These are phyloP conservation scores for Malurus cyaneus DNA, from an alignment of 2,113 vertebrate genomes.

Conservation along the genomic window DNA sequence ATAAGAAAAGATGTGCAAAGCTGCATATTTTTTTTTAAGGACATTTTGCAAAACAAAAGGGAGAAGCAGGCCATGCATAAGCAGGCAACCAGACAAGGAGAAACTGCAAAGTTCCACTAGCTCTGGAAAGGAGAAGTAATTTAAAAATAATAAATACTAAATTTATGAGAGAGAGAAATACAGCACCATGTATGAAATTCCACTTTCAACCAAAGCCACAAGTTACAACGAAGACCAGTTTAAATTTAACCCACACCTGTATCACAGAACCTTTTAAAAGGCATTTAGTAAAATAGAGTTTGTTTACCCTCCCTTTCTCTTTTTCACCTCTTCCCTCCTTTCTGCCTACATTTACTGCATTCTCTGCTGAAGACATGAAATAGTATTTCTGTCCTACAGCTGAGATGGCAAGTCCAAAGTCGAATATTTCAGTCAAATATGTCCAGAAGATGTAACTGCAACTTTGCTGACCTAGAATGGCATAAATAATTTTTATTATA, in stretches of 20 bases:
- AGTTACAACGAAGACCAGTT: neutral
- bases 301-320: neutral
- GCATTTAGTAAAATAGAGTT: neutral
- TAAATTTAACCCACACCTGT: neutral
- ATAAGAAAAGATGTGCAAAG: neutral
- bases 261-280: neutral
- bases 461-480: neutral
- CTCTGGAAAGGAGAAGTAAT: neutral
- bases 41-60: neutral
- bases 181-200: neutral
- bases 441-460: neutral
- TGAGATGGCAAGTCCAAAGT: neutral
- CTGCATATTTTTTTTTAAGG: neutral
- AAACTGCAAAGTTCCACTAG: neutral
- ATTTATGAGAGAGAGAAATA: neutral
- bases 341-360: neutral
- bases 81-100: neutral
- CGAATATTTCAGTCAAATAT: rapidly evolving
- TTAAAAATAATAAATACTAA: neutral
- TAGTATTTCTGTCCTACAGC: neutral
- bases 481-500: neutral
- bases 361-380: neutral
- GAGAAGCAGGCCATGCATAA: neutral
- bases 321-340: neutral
- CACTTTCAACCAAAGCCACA: neutral